Percentiles rank a stretch among this genome's conserved stretches.
Evolutionary conservation across 1,140 invertebrate genomes (phyloP).

Genomic region (Antheraea mylitta): DNA sequence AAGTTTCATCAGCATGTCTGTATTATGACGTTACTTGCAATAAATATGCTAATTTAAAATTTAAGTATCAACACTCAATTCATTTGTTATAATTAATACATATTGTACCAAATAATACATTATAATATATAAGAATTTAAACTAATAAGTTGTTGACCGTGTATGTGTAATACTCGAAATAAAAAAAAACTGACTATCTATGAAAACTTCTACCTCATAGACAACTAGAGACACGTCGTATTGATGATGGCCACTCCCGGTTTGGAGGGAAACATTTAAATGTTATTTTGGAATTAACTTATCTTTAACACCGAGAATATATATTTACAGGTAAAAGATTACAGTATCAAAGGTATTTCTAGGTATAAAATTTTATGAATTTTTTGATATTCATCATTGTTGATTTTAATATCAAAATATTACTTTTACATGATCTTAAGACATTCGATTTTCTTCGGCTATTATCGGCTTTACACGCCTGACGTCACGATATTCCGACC

Average conservation of each 20-base stretch:
- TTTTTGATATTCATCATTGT: background rate
- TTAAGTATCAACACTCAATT: too few relatives aligned
- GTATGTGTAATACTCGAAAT: too few relatives aligned
- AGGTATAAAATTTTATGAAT: background rate
- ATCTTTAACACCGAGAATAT: background rate
- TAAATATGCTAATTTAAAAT: too few relatives aligned
- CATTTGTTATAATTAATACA: too few relatives aligned
- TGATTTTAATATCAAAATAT: constrained; percentile 21
- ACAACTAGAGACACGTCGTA: constrained; percentile 63
- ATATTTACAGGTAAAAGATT: background rate
- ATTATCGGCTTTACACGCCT: constrained; percentile 59
- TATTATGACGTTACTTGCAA: too few relatives aligned
- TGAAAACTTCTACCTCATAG: constrained; percentile 35
- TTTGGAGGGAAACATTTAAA: constrained; percentile 60
- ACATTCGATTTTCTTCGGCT: constrained; percentile 55
- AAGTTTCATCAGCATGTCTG: too few relatives aligned
- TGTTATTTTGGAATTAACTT: constrained; percentile 3
- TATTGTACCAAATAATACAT: background rate
- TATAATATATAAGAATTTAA: too few relatives aligned
- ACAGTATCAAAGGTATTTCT: background rate
- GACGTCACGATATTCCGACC: constrained; percentile 73
- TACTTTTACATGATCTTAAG: constrained; percentile 27
- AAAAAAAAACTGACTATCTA: background rate
- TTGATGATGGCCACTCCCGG: constrained; percentile 71
- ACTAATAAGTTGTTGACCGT: background rate